phyloP scores from a whole-genome alignment of 2,797 vertebrate genomes.

The Mormyrus hasselquistii region DNA sequence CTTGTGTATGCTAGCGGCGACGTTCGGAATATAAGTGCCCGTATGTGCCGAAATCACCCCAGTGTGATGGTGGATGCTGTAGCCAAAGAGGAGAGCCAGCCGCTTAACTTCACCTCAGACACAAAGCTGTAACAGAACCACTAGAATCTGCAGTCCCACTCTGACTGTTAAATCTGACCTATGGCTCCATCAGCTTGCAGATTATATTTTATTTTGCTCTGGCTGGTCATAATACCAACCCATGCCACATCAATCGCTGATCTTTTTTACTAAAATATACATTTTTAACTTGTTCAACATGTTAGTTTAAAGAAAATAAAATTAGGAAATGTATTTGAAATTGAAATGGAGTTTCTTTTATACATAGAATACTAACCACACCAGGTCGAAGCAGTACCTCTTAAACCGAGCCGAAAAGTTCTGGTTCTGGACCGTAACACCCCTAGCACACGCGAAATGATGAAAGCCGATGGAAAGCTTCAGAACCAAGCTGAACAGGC shows the following conservation, averaged over 20 bases:
- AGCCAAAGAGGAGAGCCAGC: neutral
- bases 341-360: neutral
- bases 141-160: neutral
- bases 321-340: neutral
- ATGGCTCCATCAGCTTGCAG: neutral
- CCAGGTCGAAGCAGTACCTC: neutral
- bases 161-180: neutral
- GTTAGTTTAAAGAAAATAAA: neutral
- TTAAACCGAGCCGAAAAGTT: neutral
- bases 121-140: neutral
- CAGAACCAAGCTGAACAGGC: neutral
- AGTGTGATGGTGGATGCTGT: neutral
- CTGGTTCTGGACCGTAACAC: neutral
- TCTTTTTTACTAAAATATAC: neutral
- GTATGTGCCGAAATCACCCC: neutral
- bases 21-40: neutral
- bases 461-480: neutral
- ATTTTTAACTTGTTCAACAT: neutral
- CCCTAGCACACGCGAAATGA: neutral
- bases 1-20: neutral
- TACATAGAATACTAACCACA: neutral
- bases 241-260: neutral
- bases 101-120: neutral
- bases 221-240: neutral
- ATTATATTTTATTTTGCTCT: neutral